Evolutionary conservation across 2,888 invertebrate species (phyloP).

Genomic region (Sarcophaga variegata): DNA sequence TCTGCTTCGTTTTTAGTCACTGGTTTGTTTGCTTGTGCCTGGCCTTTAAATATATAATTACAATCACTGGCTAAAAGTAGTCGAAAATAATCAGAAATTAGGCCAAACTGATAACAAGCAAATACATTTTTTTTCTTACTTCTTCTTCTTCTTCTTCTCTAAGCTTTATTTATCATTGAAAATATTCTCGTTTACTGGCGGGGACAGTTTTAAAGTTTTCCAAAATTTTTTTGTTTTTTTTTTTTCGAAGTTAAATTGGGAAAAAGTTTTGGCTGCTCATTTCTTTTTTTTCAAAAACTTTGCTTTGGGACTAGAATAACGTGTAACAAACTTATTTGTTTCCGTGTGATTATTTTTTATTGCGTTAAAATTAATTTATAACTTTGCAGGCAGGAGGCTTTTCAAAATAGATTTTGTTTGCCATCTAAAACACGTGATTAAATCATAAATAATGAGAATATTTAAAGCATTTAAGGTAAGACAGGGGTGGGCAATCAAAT

Average conservation of each 20-base stretch:
- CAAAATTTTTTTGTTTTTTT: slow-evolving; percentile 10
- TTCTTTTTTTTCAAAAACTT: background rate
- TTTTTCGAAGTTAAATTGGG: slow-evolving; percentile 2
- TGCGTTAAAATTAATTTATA: too few relatives aligned
- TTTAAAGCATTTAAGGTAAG: too few relatives aligned
- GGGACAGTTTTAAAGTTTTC: slow-evolving; percentile 62
- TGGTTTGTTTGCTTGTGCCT: slow-evolving; percentile 51
- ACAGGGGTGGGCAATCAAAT: too few relatives aligned
- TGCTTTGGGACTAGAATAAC: background rate
- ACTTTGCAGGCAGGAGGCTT: too few relatives aligned
- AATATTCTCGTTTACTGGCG: slow-evolving; percentile 49
- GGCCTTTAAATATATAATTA: slow-evolving; percentile 53
- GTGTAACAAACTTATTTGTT: background rate
- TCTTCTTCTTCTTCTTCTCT: background rate
- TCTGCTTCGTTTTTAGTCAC: slow-evolving; percentile 13
- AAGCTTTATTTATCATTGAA: too few relatives aligned
- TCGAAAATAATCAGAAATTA: slow-evolving; percentile 46
- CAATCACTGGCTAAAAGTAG: slow-evolving; percentile 34
- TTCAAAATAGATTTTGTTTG: too few relatives aligned
- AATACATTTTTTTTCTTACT: slow-evolving; percentile 46
- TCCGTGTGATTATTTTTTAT: too few relatives aligned
- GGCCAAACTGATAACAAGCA: slow-evolving; percentile 69
- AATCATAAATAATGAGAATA: too few relatives aligned
- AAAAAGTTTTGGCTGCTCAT: background rate
- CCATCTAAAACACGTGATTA: too few relatives aligned